These are phyloP conservation scores for Larimichthys crocea DNA, from an alignment of 2,113 vertebrate genomes.

Conservation along the genomic window DNA sequence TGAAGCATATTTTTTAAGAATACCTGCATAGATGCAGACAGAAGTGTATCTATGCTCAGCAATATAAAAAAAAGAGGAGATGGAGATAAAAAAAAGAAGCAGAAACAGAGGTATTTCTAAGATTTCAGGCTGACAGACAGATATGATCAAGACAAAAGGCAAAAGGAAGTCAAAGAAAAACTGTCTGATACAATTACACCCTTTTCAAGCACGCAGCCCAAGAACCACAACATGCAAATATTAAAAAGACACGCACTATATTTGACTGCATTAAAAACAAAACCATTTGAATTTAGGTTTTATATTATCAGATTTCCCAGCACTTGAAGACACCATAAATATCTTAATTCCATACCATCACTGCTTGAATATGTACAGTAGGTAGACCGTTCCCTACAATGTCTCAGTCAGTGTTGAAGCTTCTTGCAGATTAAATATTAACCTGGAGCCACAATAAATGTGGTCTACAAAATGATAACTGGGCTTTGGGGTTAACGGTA, in stretches of 20 bases:
- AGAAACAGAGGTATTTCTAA: not conserved
- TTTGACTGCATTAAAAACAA: slow-evolving; percentile 13
- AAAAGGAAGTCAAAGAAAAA: not conserved
- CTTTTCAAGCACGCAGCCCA: not conserved
- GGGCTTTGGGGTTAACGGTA: slow-evolving; percentile 8
- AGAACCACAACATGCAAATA: slow-evolving; percentile 14
- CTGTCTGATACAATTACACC: slow-evolving; percentile 7
- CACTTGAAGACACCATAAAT: not conserved
- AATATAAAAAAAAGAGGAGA: not conserved
- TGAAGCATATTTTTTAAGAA: not conserved
- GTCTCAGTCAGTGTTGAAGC: slow-evolving; percentile 18
- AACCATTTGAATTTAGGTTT: not conserved
- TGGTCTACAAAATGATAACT: slow-evolving; percentile 23
- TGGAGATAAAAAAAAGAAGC: not conserved
- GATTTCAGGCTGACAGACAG: slow-evolving; percentile 7
- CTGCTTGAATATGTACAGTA: not conserved
- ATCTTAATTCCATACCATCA: slow-evolving; percentile 19
- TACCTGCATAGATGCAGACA: slow-evolving; percentile 9
- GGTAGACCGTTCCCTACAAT: not conserved
- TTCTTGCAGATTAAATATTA: slow-evolving; percentile 52
- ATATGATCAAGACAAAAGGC: not conserved
- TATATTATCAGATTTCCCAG: slow-evolving; percentile 7
- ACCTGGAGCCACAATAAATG: slow-evolving; percentile 19
- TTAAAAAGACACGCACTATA: not conserved
- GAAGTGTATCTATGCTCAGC: not conserved